Evolutionary conservation across 2,888 invertebrate genomes (phyloP), one percentile per base, ranked within the genome.

Genomic region (Pimpla rufipes): DNA sequence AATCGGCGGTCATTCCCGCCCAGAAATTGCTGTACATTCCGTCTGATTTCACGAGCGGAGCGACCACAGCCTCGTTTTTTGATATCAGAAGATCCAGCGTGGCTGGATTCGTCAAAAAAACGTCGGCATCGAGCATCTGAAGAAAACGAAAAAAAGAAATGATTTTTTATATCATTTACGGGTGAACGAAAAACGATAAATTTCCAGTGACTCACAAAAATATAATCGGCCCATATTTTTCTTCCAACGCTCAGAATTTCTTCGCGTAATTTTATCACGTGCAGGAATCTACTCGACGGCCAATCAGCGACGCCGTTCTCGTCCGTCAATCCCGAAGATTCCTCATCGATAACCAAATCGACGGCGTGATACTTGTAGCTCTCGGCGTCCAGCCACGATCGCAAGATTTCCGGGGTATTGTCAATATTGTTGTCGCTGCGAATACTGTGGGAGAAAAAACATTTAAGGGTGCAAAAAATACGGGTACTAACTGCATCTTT

Each of bases 11-110:
- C 97, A 99, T 98, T 3, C 97, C 99, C 88, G 97, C 97, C 99
- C 99, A 99, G 93, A 98, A 99, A 93, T 99, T 99, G 18, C 98
- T 98, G 93, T 99, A 99, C 47, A 97, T 93, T 13, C 97, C 97
- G 81, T 98, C 97, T 0, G 98, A 97, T 74, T 96, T 94, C 40
- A 99, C 94, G 96, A 99, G 96, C 0, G 99, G 99, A 0, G 98
- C 96, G 2, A 96, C 95, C 10, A 98, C 94, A 2, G 95, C 94
- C 13, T 95, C 89, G 47, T 95, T 94, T 87, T 96, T 96, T 0
- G 91, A 90, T 0, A 97, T 95, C 23, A 98, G 93, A 66, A 94
- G 90, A 80, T 94, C 94, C 0, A 98, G 92, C 0, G 96, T 95
- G 13, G 95, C 92, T 0, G 95, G 94, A 87, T 97, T 95, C 10